Percentiles rank a stretch among this genome's conserved stretches.
phyloP scores from a whole-genome alignment of 2,888 invertebrate genomes.

The Eupeodes latifasciatus region DNA sequence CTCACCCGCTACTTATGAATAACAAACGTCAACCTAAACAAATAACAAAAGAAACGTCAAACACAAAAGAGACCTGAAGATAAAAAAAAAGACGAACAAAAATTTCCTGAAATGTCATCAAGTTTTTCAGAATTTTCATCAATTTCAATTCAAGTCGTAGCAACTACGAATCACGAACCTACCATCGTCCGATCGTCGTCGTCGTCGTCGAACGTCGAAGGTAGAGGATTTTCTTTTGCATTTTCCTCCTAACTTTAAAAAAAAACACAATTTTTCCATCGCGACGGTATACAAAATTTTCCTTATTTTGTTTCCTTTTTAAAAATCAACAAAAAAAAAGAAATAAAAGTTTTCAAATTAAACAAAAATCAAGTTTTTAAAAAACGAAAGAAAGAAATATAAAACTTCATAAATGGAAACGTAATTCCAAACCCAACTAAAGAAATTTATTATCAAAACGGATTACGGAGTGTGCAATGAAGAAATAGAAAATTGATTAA shows the following conservation, averaged over 20 bases:
- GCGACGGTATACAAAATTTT: slow-evolving; percentile 48
- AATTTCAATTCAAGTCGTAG: slow-evolving; percentile 48
- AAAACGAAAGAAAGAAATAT: slow-evolving; percentile 7
- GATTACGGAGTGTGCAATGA: slow-evolving; percentile 53
- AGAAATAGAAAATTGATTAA: slow-evolving; percentile 49
- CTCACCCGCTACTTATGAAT: not conserved
- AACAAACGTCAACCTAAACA: slow-evolving; percentile 47
- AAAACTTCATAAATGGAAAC: slow-evolving; percentile 16
- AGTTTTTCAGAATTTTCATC: slow-evolving; percentile 21
- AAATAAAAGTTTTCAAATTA: not conserved
- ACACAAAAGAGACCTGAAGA: slow-evolving; percentile 4
- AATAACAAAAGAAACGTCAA: slow-evolving; percentile 32
- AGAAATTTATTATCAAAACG: slow-evolving; percentile 3
- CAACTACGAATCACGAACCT: slow-evolving; percentile 25
- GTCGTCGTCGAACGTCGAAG: slow-evolving; percentile 42
- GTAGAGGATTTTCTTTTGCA: slow-evolving; percentile 61
- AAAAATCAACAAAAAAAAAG: not conserved
- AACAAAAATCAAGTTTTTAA: not conserved
- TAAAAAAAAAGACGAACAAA: not conserved
- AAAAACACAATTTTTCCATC: slow-evolving; percentile 30
- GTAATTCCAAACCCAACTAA: slow-evolving; percentile 29
- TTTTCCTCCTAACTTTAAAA: slow-evolving; percentile 29
- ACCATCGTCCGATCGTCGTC: slow-evolving; percentile 22
- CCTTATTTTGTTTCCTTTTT: not conserved
- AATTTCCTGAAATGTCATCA: slow-evolving; percentile 70